These are phyloP conservation scores for Hyaena hyaena DNA, from an alignment of 2,113 vertebrate species.

Conservation along the genomic window DNA sequence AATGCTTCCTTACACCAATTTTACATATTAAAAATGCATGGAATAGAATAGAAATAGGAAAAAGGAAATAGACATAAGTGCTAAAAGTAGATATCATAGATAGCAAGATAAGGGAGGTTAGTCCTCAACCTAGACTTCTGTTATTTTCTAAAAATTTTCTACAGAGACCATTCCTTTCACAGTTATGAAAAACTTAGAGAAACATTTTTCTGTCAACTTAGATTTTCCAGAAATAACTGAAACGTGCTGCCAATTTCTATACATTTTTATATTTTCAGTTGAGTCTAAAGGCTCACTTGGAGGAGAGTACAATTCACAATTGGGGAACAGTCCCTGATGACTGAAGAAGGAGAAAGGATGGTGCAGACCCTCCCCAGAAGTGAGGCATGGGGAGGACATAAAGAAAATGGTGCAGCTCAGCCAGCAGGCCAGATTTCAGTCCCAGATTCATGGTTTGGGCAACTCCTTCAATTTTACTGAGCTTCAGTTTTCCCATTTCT, in stretches of 20 bases:
- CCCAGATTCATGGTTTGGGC: neutral
- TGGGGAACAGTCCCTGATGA: neutral
- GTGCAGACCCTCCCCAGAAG: neutral
- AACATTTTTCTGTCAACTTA: neutral
- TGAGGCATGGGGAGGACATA: neutral
- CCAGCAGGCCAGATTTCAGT: neutral
- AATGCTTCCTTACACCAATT: neutral
- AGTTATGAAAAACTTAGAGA: neutral
- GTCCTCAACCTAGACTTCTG: neutral
- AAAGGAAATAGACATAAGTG: neutral
- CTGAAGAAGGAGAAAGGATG: neutral
- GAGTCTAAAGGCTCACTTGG: neutral
- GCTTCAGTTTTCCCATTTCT: neutral
- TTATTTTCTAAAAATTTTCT: slow-evolving; percentile 21
- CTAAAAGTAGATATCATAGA: neutral
- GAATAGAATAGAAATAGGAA: neutral
- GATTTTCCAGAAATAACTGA: slow-evolving; percentile 1
- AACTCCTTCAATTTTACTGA: neutral
- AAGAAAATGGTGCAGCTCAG: neutral
- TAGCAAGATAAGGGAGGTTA: neutral
- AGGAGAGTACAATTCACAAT: neutral
- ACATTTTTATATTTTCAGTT: neutral
- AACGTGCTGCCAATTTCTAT: neutral
- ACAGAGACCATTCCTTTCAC: neutral
- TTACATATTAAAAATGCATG: neutral